These are phyloP conservation scores for Griposia aprilina DNA, from an alignment of 2,888 invertebrate species.

Conservation along the genomic window DNA sequence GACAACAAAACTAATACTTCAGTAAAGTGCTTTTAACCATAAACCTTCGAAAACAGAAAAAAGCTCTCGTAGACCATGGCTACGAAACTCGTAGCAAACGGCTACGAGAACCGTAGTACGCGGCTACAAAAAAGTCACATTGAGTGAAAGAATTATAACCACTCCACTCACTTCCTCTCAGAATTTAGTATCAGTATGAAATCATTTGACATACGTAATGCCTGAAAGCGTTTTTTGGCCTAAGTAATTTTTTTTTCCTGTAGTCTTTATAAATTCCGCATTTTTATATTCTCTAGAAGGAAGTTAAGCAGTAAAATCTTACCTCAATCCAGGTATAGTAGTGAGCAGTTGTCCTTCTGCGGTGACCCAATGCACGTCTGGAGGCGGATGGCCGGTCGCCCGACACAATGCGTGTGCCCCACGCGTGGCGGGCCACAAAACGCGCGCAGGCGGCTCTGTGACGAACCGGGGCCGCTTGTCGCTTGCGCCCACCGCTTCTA, in stretches of 20 bases:
- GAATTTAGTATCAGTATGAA: neutral
- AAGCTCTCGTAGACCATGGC: neutral
- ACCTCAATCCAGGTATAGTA: conserved; percentile 88
- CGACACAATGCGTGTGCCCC: conserved; percentile 85
- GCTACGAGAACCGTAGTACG: neutral
- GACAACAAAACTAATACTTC: neutral
- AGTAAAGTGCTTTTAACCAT: neutral
- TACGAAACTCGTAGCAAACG: conserved; percentile 7
- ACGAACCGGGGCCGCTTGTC: conserved; percentile 87
- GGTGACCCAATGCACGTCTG: conserved; percentile 87
- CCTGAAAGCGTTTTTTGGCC: neutral
- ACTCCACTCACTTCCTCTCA: neutral
- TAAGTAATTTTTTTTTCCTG: neutral
- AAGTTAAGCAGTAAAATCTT: conserved; percentile 22
- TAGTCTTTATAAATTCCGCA: neutral
- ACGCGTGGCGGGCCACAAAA: conserved; percentile 87
- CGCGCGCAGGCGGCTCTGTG: conserved; percentile 83
- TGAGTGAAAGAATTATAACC: neutral
- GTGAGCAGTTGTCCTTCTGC: conserved; percentile 86
- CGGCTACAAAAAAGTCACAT: neutral
- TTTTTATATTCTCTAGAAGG: too few species aligned
- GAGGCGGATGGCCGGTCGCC: conserved; percentile 84
- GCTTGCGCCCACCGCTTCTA: conserved; percentile 73
- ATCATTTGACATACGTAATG: neutral
- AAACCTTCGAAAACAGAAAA: neutral